Percentiles rank a stretch among this genome's conserved stretches.
These are phyloP conservation scores for Tetrapedia diversipes DNA, from an alignment of 2,888 invertebrate species.

Conservation along the genomic window DNA sequence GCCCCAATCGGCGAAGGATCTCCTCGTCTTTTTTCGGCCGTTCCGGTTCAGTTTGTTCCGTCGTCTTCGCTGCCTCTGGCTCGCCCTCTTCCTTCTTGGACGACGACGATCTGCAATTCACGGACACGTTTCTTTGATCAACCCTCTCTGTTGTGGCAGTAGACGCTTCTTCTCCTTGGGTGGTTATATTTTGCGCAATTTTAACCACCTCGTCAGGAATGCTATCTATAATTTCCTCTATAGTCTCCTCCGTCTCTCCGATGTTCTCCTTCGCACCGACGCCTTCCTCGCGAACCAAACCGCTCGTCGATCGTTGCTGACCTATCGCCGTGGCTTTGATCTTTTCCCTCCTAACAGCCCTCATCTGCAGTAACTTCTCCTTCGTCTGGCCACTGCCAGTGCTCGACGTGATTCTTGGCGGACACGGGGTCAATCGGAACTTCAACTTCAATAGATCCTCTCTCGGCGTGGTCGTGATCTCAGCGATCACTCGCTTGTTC, in stretches of 20 bases:
- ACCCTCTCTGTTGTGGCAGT: slow-evolving; percentile 9
- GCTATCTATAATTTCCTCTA: slow-evolving; percentile 76
- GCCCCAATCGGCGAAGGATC: slow-evolving; percentile 74
- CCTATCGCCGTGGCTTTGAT: slow-evolving; percentile 59
- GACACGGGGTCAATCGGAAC: slow-evolving; percentile 76
- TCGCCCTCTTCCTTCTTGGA: slow-evolving; percentile 26
- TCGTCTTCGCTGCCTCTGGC: slow-evolving; percentile 23
- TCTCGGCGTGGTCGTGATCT: slow-evolving; percentile 78
- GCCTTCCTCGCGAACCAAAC: slow-evolving; percentile 48
- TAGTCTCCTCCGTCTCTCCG: slow-evolving; percentile 71
- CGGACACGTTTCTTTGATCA: slow-evolving; percentile 16
- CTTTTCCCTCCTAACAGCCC: slow-evolving; percentile 75
- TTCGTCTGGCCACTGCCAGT: slow-evolving; percentile 64
- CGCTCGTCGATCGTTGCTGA: slow-evolving; percentile 50
- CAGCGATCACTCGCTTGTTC: slow-evolving; percentile 79
- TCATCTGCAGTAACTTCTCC: slow-evolving; percentile 73
- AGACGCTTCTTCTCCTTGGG: slow-evolving; percentile 39
- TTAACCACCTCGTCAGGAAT: slow-evolving; percentile 76
- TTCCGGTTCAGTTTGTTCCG: slow-evolving; percentile 32
- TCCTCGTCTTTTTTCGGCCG: slow-evolving; percentile 74
- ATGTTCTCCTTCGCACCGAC: slow-evolving; percentile 22
- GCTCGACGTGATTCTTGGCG: slow-evolving; percentile 74
- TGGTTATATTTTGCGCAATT: slow-evolving; percentile 71
- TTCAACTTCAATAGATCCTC: slow-evolving; percentile 78
- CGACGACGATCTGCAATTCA: slow-evolving; percentile 15